phyloP scores from a whole-genome alignment of 2,797 vertebrate genomes.

The Galago senegalensis region DNA sequence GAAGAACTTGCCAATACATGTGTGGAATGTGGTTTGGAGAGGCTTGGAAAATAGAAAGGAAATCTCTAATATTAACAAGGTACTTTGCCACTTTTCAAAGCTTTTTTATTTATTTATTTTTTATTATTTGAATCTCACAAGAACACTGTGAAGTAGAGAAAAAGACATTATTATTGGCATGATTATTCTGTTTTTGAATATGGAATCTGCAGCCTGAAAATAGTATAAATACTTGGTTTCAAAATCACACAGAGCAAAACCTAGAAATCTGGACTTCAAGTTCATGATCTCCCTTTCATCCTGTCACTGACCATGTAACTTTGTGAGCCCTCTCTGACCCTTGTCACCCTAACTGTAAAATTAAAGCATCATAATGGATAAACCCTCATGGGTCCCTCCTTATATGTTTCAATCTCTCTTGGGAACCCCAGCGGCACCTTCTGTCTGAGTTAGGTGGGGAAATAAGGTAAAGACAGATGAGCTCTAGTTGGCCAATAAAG shows the following conservation, averaged over 20 bases:
- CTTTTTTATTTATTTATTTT: not conserved
- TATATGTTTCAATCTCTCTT: slow-evolving; percentile 83
- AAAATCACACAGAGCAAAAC: slow-evolving; percentile 11
- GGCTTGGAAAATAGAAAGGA: slow-evolving; percentile 41
- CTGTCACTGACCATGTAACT: not conserved
- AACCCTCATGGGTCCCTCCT: not conserved
- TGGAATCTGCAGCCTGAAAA: slow-evolving; percentile 32
- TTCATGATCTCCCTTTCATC: not conserved
- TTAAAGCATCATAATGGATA: not conserved
- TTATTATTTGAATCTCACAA: slow-evolving; percentile 53
- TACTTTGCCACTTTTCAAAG: slow-evolving; percentile 42
- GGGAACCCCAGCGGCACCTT: slow-evolving; percentile 87
- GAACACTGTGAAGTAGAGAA: slow-evolving; percentile 1
- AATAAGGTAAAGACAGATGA: slow-evolving; percentile 83
- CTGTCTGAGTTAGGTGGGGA: slow-evolving; percentile 85
- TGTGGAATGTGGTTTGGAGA: not conserved
- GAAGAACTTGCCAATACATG: not conserved
- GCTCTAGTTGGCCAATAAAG: slow-evolving; percentile 87
- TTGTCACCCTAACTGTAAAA: not conserved
- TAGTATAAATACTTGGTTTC: slow-evolving; percentile 30
- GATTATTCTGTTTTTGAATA: slow-evolving; percentile 28
- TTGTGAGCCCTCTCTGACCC: not conserved
- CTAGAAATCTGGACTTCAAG: not conserved
- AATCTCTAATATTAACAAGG: not conserved
- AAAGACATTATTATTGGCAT: slow-evolving; percentile 44